A percentile compares a stretch with the other conserved stretches of the same genome.
phyloP scores from a whole-genome alignment of 2,797 vertebrate species.

The Trematomus bernacchii region DNA sequence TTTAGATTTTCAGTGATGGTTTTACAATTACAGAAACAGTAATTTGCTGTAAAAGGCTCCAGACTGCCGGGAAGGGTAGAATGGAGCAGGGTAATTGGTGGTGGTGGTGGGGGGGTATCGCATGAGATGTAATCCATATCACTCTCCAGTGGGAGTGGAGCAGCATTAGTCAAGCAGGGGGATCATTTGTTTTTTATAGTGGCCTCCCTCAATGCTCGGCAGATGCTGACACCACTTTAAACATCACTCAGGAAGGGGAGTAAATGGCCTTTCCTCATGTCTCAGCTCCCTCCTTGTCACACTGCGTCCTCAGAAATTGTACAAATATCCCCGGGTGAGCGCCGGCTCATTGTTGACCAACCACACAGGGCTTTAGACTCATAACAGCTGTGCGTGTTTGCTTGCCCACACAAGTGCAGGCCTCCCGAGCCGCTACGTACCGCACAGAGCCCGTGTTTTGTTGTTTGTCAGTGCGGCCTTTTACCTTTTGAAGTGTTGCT shows the following conservation, averaged over 20 bases:
- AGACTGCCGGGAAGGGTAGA: slow-evolving; percentile 63
- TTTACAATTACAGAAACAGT: slow-evolving; percentile 80
- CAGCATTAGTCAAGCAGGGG: slow-evolving; percentile 63
- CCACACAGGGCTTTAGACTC: slow-evolving; percentile 33
- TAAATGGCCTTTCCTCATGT: slow-evolving; percentile 46
- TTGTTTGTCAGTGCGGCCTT: slow-evolving; percentile 49
- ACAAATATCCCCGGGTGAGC: slow-evolving; percentile 42
- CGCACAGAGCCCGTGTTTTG: slow-evolving; percentile 24
- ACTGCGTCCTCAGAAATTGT: slow-evolving; percentile 41
- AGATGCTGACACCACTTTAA: slow-evolving; percentile 61
- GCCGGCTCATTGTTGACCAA: slow-evolving; percentile 44
- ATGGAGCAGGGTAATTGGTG: slow-evolving; percentile 61
- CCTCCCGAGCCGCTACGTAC: slow-evolving; percentile 19
- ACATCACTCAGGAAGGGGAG: slow-evolving; percentile 54
- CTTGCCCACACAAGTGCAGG: neutral
- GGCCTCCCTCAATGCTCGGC: slow-evolving; percentile 51
- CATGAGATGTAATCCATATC: slow-evolving; percentile 68
- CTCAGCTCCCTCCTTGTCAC: slow-evolving; percentile 38
- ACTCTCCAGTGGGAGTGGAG: slow-evolving; percentile 59
- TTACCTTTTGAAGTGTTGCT: slow-evolving; percentile 56
- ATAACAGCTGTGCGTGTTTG: slow-evolving; percentile 38
- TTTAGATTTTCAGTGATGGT: slow-evolving; percentile 70
- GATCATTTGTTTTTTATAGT: slow-evolving; percentile 69
- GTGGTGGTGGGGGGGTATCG: slow-evolving; percentile 42
- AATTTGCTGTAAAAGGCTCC: slow-evolving; percentile 77